phyloP scores from a whole-genome alignment of 2,888 invertebrate species.

The Drosophila seclusa region DNA sequence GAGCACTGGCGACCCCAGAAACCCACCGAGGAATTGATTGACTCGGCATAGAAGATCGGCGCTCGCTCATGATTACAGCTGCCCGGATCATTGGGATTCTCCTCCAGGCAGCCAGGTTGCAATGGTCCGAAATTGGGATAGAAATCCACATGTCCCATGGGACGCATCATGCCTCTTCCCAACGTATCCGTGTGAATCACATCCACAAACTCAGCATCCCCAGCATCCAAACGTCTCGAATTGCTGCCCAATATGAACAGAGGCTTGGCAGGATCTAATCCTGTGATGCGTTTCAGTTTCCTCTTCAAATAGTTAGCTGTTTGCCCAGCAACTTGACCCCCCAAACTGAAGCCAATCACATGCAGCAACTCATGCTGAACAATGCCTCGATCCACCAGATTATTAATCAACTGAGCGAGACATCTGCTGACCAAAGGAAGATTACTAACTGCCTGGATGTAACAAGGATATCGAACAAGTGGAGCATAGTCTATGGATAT shows the following conservation, averaged over 20 bases:
- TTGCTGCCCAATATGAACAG: conserved; percentile 86
- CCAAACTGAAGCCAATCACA: conserved; percentile 88
- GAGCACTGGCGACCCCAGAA: conserved; percentile 87
- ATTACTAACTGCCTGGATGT: conserved; percentile 87
- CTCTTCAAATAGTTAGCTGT: conserved; percentile 86
- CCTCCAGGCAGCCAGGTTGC: conserved; percentile 87
- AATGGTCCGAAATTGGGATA: conserved; percentile 87
- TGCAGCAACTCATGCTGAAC: conserved; percentile 86
- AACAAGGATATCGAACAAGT: conserved; percentile 87
- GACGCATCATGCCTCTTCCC: conserved; percentile 86
- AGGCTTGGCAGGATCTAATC: conserved; percentile 89
- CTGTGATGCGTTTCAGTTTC: conserved; percentile 86
- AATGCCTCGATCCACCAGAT: conserved; percentile 84
- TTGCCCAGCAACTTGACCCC: conserved; percentile 87
- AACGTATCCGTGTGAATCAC: conserved; percentile 88
- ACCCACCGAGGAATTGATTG: conserved; percentile 85
- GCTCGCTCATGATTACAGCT: conserved; percentile 88
- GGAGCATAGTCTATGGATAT: conserved; percentile 88
- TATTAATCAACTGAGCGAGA: conserved; percentile 87
- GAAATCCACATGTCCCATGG: conserved; percentile 87
- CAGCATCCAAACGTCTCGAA: conserved; percentile 86
- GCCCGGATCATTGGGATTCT: conserved; percentile 85
- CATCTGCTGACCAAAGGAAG: conserved; percentile 87
- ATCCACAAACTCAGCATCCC: conserved; percentile 88
- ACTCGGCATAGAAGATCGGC: conserved; percentile 87